A percentile compares a stretch with the other conserved stretches of the same genome.
Conservation (phyloP, 2,888 invertebrate genomes). For the Eupelmus urozonus region DNA sequence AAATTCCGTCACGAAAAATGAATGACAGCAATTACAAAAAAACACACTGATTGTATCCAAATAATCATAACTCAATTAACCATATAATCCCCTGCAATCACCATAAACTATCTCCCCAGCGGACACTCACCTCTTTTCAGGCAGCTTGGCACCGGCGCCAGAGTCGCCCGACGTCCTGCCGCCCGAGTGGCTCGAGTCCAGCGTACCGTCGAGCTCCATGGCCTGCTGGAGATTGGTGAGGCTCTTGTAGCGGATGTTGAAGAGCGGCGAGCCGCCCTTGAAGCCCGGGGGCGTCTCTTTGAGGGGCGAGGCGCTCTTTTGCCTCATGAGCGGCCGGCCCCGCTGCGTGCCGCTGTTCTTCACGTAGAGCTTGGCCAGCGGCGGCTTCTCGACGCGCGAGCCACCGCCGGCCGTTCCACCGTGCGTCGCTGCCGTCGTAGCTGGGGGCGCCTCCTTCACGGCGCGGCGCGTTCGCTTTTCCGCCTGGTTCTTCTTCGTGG, state of each 20-base stretch:
- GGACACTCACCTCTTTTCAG: slow-evolving; percentile 84
- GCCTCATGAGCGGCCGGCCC: slow-evolving; percentile 83
- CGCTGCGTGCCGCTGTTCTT: slow-evolving; percentile 85
- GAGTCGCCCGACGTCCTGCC: slow-evolving; percentile 92
- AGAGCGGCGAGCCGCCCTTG: slow-evolving; percentile 87
- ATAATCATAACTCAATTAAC: no score
- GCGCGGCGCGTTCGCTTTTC: slow-evolving; percentile 88
- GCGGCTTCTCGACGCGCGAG: slow-evolving; percentile 78
- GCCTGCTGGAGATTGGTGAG: slow-evolving; percentile 86
- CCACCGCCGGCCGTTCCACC: slow-evolving; percentile 3
- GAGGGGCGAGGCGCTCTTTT: slow-evolving; percentile 85
- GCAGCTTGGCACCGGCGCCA: slow-evolving; percentile 86
- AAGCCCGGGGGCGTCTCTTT: slow-evolving; percentile 85
- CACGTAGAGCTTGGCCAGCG: slow-evolving; percentile 85
- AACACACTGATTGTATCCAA: no score
- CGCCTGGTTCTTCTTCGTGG: slow-evolving; percentile 87
- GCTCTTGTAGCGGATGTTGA: slow-evolving; percentile 83
- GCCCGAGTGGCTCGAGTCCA: slow-evolving; percentile 93
- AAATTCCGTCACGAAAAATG: no score
- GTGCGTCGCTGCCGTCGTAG: slow-evolving; percentile 33
- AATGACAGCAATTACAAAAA: no score
- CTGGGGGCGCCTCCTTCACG: slow-evolving; percentile 80
- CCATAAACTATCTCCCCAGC: no score
- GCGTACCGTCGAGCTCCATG: slow-evolving; percentile 86
- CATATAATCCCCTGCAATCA: neutral